Percentiles rank a stretch among this genome's conserved stretches.
These are phyloP conservation scores for Tethya wilhelma DNA, from an alignment of 37 sponge, comb jelly and placozoan species.

Conservation along the genomic window DNA sequence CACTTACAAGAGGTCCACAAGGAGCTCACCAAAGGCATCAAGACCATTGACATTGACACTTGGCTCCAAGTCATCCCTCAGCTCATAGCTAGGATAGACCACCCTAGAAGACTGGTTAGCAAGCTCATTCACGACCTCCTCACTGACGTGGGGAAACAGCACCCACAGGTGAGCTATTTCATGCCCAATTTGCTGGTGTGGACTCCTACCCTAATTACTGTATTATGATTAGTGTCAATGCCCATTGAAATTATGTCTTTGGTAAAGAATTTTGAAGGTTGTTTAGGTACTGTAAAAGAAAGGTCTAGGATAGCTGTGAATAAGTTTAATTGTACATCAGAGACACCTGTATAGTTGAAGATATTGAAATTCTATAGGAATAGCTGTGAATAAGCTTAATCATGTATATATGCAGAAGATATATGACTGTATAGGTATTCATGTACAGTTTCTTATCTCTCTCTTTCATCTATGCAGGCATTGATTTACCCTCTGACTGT, in stretches of 20 bases:
- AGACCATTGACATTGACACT: constrained; percentile 91
- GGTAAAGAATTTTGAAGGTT: neutral
- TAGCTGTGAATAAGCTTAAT: neutral
- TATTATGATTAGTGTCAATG: too few relatives aligned
- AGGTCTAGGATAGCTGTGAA: neutral
- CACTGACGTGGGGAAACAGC: constrained; percentile 91
- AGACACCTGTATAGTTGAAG: too few relatives aligned
- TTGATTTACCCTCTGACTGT: constrained; percentile 98
- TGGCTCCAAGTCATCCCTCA: constrained; percentile 99
- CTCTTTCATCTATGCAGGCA: constrained; percentile 65
- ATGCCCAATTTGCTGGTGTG: too few relatives aligned
- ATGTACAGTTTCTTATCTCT: neutral
- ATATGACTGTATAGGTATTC: neutral
- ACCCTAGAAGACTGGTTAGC: constrained; percentile 80
- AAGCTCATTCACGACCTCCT: constrained; percentile 93
- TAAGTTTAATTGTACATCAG: too few relatives aligned
- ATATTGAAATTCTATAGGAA: too few relatives aligned
- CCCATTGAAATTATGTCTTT: neutral
- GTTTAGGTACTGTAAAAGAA: neutral
- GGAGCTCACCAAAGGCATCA: constrained; percentile 81
- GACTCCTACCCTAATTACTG: too few relatives aligned
- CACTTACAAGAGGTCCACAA: constrained; percentile 76
- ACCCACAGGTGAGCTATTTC: constrained; percentile 98
- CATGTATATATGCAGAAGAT: neutral
- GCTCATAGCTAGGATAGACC: constrained; percentile 97